phyloP scores from a whole-genome alignment of 1,140 invertebrate genomes.

The Bactericera cockerelli region DNA sequence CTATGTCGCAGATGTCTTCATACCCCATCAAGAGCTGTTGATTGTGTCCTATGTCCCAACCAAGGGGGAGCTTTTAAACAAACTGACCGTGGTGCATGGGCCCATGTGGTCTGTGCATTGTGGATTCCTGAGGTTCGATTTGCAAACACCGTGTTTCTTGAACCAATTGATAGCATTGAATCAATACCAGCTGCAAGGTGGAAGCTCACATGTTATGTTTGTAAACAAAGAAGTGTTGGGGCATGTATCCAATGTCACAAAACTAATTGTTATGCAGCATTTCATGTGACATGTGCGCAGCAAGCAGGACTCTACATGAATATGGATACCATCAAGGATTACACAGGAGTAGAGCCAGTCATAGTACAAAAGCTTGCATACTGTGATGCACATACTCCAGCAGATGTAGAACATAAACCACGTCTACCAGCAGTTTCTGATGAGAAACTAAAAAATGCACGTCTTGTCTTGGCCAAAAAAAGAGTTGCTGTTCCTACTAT shows the following conservation, averaged over 20 bases:
- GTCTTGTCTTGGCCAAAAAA: constrained; percentile 67
- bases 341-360: constrained; percentile 41
- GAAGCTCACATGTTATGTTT: constrained; percentile 91
- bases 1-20: constrained; percentile 86
- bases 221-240: constrained; percentile 82
- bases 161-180: constrained; percentile 92
- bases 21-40: constrained; percentile 86
- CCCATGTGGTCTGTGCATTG: constrained; percentile 94
- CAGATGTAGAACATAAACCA: constrained; percentile 40
- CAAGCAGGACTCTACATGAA: constrained; percentile 90
- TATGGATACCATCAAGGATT: constrained; percentile 76
- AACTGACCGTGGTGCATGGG: constrained; percentile 90
- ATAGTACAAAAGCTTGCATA: constrained; percentile 90
- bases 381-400: constrained; percentile 84
- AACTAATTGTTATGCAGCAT: constrained; percentile 89
- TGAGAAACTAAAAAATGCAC: constrained; percentile 60
- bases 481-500: constrained; percentile 78
- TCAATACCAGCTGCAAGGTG: constrained; percentile 88
- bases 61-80: constrained; percentile 97
- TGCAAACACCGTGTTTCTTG: constrained; percentile 89
- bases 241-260: constrained; percentile 98
- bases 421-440: constrained; percentile 24
- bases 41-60: constrained; percentile 95
- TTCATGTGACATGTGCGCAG: constrained; percentile 97
- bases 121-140: constrained; percentile 99